Conservation (phyloP, 2,888 invertebrate genomes). For the Dorcus parallelipipedus region DNA sequence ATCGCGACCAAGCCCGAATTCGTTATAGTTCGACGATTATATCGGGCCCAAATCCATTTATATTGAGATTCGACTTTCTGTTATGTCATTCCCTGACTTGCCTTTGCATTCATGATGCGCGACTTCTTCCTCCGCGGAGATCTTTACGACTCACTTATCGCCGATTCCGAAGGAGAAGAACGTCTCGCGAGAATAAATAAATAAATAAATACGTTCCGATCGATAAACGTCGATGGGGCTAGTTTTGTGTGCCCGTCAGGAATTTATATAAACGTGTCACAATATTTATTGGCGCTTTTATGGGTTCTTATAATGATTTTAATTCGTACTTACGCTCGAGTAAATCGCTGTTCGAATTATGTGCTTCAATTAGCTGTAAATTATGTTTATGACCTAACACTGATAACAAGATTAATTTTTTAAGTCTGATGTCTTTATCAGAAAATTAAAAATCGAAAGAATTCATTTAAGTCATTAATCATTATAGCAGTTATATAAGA, state of each 20-base stretch:
- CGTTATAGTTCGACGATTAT: slow-evolving; percentile 42
- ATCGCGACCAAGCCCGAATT: slow-evolving; percentile 39
- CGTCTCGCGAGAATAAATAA: neutral
- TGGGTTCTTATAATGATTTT: too few species aligned
- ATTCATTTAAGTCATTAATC: too few species aligned
- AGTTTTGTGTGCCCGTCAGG: neutral
- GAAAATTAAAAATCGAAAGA: too few species aligned
- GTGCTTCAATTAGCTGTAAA: too few species aligned
- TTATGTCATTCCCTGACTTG: slow-evolving; percentile 41
- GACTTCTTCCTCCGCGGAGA: neutral
- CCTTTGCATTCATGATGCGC: slow-evolving; percentile 19
- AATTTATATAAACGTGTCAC: neutral
- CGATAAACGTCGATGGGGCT: neutral
- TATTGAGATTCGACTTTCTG: slow-evolving; percentile 47
- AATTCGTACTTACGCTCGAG: too few species aligned
- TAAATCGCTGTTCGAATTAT: too few species aligned
- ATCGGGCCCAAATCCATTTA: slow-evolving; percentile 47
- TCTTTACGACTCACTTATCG: slow-evolving; percentile 1
- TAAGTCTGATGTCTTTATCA: too few species aligned
- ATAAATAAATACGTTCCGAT: neutral
- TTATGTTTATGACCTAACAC: too few species aligned
- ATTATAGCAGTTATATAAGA: too few species aligned
- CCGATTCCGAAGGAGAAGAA: neutral
- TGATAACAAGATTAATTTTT: too few species aligned
- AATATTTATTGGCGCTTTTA: slow-evolving; percentile 1